Conservation (phyloP, 2,888 invertebrate species). For the Ormyrus rosae region DNA sequence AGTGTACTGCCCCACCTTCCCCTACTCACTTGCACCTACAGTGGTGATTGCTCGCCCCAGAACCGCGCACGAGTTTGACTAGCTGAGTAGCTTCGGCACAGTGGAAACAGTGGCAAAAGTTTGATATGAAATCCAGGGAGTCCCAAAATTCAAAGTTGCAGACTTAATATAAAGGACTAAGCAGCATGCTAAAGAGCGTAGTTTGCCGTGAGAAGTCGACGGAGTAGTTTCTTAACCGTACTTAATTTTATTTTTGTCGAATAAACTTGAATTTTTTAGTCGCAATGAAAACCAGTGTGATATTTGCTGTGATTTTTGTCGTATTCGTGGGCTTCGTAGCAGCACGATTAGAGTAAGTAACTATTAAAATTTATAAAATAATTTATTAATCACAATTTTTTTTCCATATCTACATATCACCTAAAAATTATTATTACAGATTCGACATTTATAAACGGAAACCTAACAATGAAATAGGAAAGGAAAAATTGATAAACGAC, state of each 20-base stretch:
- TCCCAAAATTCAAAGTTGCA: background rate
- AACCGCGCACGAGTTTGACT: too few species aligned
- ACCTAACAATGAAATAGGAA: background rate
- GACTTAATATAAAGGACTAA: too few species aligned
- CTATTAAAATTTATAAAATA: background rate
- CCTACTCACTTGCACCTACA: too few species aligned
- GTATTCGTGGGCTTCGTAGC: background rate
- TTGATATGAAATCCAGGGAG: slow-evolving; percentile 3
- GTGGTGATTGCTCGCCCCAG: too few species aligned
- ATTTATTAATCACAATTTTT: background rate
- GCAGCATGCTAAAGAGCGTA: too few species aligned
- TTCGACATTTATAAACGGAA: slow-evolving; percentile 38
- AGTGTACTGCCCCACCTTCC: too few species aligned
- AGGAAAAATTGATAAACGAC: slow-evolving; percentile 48
- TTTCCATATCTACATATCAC: too few species aligned
- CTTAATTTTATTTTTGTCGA: background rate
- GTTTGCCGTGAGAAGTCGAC: too few species aligned
- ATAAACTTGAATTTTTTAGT: too few species aligned
- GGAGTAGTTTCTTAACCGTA: background rate
- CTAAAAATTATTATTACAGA: slow-evolving; percentile 8
- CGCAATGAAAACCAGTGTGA: background rate
- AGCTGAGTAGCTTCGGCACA: too few species aligned
- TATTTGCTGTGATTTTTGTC: background rate
- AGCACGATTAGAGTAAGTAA: slow-evolving; percentile 24
- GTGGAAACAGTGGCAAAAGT: too few species aligned